Evolutionary conservation across 2,888 invertebrate genomes (phyloP).

Genomic region (Polyploca ridens): DNA sequence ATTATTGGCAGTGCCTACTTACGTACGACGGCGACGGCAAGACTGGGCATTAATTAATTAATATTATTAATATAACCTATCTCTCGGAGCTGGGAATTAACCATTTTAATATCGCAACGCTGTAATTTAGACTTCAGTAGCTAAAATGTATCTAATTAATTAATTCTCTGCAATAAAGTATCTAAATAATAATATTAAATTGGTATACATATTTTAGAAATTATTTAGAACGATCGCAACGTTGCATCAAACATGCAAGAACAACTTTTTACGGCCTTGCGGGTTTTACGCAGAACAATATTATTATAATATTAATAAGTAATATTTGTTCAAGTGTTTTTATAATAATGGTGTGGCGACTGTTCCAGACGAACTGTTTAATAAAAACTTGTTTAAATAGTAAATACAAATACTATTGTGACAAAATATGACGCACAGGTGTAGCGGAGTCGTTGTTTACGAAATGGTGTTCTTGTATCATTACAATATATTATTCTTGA

Average conservation of each 20-base stretch:
- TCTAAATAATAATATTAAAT: conserved; percentile 4
- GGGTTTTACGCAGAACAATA: conserved; percentile 44
- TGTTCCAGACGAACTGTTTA: conserved; percentile 25
- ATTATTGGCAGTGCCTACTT: no score
- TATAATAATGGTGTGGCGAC: conserved; percentile 17
- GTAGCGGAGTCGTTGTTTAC: conserved; percentile 6
- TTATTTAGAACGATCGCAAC: conserved; percentile 26
- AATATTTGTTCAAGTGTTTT: conserved; percentile 56
- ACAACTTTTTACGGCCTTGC: conserved; percentile 49
- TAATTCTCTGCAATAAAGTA: not conserved
- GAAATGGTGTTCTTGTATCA: conserved; percentile 7
- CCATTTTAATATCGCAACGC: no score
- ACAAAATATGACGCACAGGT: conserved; percentile 16
- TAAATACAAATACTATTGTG: conserved; percentile 15
- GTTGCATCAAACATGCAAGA: conserved; percentile 34
- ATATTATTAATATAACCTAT: no score
- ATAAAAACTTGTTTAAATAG: conserved; percentile 17
- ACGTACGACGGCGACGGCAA: no score
- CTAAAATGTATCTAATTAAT: no score
- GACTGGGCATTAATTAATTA: no score
- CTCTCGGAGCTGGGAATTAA: no score
- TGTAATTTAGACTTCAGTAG: no score
- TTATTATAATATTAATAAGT: conserved; percentile 27
- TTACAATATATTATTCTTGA: conserved; percentile 5
- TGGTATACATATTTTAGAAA: conserved; percentile 20